Evolutionary conservation across 2,888 invertebrate genomes (phyloP), one percentile per base, ranked within the genome.

Genomic region (Boloria selene): DNA sequence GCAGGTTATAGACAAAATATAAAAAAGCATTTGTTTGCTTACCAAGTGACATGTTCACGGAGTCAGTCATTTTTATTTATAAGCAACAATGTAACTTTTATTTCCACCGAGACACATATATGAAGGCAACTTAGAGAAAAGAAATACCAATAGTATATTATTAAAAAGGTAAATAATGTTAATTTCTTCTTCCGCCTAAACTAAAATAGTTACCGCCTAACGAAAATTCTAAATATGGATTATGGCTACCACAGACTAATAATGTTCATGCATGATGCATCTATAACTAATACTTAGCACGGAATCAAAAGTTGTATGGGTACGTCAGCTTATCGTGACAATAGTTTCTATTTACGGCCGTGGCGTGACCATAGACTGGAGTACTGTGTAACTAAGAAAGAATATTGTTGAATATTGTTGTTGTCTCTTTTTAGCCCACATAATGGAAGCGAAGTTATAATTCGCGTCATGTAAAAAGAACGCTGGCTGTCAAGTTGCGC

Each of bases 41-140:
- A 90, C 90, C 90, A 64, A 90, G 74, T 66, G 90, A 89, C 89
- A 90, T 88, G 79, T 90, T 87, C 16, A 89, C 84, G 22, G 87
- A 80, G 76, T 90, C 90, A 44, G 84, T 80, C 90, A 90, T 90
- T 64, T 69, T 69, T 67, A 56, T 54, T 61, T 42, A 49, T 53
- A 31, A 51, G 31, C 18, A 16, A 47, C 13, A 1, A 6, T 49
- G 26, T 31, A 50, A 3, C 10, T 38, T 17, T 17, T 18, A 13
- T 31, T 47, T 47, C 13, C 26, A 4, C 16, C 13, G 44, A 47
- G 4, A 22, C 6, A 14, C 44, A 14, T 10, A 16, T 47, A 14
- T 17, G 7, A 14, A 26, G 10, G n/a, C 18, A 14, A n/a, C 44
- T 38, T 14, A 4, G 3, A 5, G n/a, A 13, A 16, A 14, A 31